Evolutionary conservation across 35 echinoderm and acorn worm genomes (phyloP), one percentile per base, ranked within the genome.

Genomic region (Lytechinus pictus): DNA sequence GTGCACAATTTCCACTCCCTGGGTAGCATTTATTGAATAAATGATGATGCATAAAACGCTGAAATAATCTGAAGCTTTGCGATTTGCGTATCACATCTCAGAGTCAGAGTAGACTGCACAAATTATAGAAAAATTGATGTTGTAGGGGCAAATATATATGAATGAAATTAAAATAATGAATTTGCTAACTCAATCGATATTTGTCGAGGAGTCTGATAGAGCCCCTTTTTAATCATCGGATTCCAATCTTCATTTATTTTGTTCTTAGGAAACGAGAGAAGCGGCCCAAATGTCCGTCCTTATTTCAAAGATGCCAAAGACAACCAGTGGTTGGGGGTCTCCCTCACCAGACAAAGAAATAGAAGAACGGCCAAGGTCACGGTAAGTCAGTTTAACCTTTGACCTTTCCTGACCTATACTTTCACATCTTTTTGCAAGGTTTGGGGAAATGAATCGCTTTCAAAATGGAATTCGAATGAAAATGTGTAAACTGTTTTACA

Each of bases 301-400:
- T 88, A 91, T 11, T 94, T 98, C 16, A 53, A 95, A 60, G 98
- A 99, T 72, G 94, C 94, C 6, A 99, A 99, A 94, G 96, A 98
- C 92, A 96, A 98, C 95, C 98, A 99, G 54, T 99, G 98, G 98
- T 88, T 99, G 11, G 98, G 98, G 16, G 97, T 98, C 21, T 99
- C 98, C 1, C 93, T 99, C 27, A 94, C 98, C 92, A 92, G 97
- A 86, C 95, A 97, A 94, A 94, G 95, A 16, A 96, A 57, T n/a
- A 96, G 97, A 44, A 8, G n/a, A 12, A 96, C 57, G 86, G 97
- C 96, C 16, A 98, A 96, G 96, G 96, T 99, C 86, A 96, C 95
- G 54, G 98, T 99, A 96, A 98, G 98, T 92, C 54, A 90, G 4
- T 13, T 13, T 13, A 58, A 2, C 56, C 56, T 58, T 58, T 58